Evolutionary conservation across 2,888 invertebrate species (phyloP), one percentile per base, ranked within the genome.

Genomic region (Pantelozetes paolii): DNA sequence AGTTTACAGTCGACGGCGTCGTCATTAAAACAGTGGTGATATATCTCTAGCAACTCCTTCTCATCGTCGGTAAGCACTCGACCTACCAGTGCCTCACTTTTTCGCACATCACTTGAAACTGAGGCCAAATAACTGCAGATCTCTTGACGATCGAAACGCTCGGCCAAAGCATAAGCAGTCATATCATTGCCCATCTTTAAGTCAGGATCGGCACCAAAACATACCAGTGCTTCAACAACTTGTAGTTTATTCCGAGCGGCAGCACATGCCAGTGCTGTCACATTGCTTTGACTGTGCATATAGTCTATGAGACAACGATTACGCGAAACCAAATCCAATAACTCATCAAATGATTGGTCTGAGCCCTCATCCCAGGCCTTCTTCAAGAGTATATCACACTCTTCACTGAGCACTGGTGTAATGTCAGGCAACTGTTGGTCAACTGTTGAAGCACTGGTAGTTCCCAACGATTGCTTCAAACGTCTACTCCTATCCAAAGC

Each of bases 1-100:
- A 78, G 48, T 64, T 77, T 75, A 67, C 96, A 95, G 79, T 91
- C 92, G 77, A 94, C 85, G 82, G 97, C 96, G 80, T 92, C 92
- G 82, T 99, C 98, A 6, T 89, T 90, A 57, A 99, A 81, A 42
- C 23, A 26, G 20, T 89, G 87, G 79, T 88, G 87, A 82, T 94
- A 94, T 0, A 89, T 85, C 15, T 88, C 86, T 5, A 92, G 82
- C 0, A 90, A 83, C 79, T 87, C 85, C 0, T 87, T 84, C 88
- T 97, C 87, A 0, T 90, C 86, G 73, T 86, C 85, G 45, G 84
- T 86, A 0, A 94, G 94, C 28, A 80, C 79, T 0, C 80, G 80
- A 9, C 81, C 80, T 78, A 85, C 86, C 8, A 82, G 81, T 13
- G 78, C 77, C 26, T n/a, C n/a, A n/a, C n/a, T n/a, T n/a, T n/a